phyloP scores from a whole-genome alignment of 2,797 vertebrate genomes.

The Choloepus didactylus region DNA sequence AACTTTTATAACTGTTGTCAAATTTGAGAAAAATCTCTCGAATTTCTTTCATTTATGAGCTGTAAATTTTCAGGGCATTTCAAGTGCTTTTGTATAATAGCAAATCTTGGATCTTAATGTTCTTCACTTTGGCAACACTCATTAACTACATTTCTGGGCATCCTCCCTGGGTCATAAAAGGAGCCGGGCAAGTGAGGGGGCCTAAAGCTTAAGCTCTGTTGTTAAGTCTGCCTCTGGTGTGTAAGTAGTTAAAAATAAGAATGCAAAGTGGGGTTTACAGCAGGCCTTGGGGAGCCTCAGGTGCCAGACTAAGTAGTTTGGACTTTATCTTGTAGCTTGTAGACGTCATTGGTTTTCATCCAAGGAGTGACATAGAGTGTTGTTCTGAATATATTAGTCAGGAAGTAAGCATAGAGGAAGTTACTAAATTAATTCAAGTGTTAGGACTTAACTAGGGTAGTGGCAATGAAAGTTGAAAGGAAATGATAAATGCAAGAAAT shows the following conservation, averaged over 20 bases:
- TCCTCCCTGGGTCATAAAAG: not conserved
- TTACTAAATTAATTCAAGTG: not conserved
- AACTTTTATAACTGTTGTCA: no score
- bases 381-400: not conserved
- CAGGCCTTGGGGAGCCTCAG: not conserved
- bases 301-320: not conserved
- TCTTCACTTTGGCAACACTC: not conserved
- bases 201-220: not conserved
- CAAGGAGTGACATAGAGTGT: not conserved
- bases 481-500: constrained; percentile 32
- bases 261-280: not conserved
- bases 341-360: not conserved
- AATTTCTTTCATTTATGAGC: not conserved
- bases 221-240: not conserved
- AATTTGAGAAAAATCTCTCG: not conserved
- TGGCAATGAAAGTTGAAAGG: not conserved
- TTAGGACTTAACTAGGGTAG: not conserved
- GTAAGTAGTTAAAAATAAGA: not conserved
- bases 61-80: not conserved
- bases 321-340: not conserved
- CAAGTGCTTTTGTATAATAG: not conserved
- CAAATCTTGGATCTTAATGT: not conserved
- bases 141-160: not conserved
- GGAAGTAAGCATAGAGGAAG: not conserved
- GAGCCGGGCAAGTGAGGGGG: not conserved